Base-by-base conservation (phyloP, 2,797 vertebrate species). In the Enteromius argenteus region DNA sequence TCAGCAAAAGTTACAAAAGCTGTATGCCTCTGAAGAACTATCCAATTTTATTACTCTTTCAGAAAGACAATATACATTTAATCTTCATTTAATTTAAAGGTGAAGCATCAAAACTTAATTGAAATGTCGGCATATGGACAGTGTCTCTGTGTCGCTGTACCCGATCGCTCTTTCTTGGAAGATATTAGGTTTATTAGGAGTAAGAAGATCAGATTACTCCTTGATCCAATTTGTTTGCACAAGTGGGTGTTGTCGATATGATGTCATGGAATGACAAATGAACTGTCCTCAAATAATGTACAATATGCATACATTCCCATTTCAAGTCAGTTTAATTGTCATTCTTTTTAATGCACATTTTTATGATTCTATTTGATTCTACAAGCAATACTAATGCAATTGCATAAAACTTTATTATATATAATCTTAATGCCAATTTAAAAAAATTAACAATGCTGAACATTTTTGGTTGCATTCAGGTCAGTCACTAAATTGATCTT, bases 181-280 rank as follows among this genome's bases (percentile, higher is more conserved):
- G 64, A 85, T 88, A 89, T 94, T 90, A 91, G 90, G 87, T 90
- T 90, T 93, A 92, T 91, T 92, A 88, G 88, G 89, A 89, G 77
- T 96, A 94, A 96, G 87, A 91, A 90, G 96, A 95, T 97, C 96
- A 90, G 96, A 95, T 96, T 96, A 95, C 68, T 27, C 4, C 85
- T 89, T 90, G 87, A 94, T 91, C 91, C 88, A 92, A 93, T 93
- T 94, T 92, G 86, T 85, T 80, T 10, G 66, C 68, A 71, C 64
- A 66, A 42, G 39, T 68, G 62, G 53, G 30, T 13, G 42, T 56
- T 30, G 49, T n/a, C 8, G 5, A 56, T 53, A 35, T 84, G 86
- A 84, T 74, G 77, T 81, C 51, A 85, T 37, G 58, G 58, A 87
- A 77, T 77, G 64, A 56, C 72, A 56, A 44, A 10, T 66, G 0